These are phyloP conservation scores for Diachrysia chrysitis DNA, from an alignment of 2,888 invertebrate genomes.

Conservation along the genomic window DNA sequence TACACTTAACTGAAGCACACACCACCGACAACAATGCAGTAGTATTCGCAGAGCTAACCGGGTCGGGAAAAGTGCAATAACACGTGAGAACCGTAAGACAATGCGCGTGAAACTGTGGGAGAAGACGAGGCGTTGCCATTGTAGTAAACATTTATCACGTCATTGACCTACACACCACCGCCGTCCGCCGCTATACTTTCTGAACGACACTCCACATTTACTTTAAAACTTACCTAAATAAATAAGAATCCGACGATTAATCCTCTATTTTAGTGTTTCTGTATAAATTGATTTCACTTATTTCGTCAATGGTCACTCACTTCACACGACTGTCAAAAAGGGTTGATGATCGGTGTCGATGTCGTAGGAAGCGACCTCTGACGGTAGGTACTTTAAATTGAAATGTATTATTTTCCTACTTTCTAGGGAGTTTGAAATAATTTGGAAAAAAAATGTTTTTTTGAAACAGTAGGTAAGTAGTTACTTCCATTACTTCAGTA, in stretches of 20 bases:
- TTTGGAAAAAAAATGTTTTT: neutral
- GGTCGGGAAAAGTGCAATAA: constrained; percentile 73
- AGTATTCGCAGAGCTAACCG: constrained; percentile 59
- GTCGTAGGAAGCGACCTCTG: constrained; percentile 63
- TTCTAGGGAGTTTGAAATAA: constrained; percentile 31
- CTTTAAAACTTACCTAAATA: constrained; percentile 70
- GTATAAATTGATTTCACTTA: constrained; percentile 71
- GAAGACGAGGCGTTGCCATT: constrained; percentile 88
- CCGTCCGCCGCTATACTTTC: constrained; percentile 56
- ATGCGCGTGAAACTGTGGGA: constrained; percentile 87
- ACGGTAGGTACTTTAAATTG: constrained; percentile 28
- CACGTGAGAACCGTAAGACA: constrained; percentile 85
- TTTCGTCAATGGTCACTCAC: constrained; percentile 70
- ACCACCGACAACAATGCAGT: constrained; percentile 49
- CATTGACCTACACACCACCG: constrained; percentile 74
- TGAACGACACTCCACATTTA: constrained; percentile 55
- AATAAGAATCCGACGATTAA: constrained; percentile 52
- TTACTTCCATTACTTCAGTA: neutral
- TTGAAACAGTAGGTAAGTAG: too few relatives aligned
- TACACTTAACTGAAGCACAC: constrained; percentile 67
- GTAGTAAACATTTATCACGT: constrained; percentile 88
- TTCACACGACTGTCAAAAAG: constrained; percentile 65
- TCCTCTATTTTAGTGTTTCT: constrained; percentile 58
- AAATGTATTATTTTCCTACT: constrained; percentile 45
- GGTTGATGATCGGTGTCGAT: constrained; percentile 57